Evolutionary conservation across 2,888 invertebrate genomes (phyloP).

Genomic region (Deladenus siricidicola): DNA sequence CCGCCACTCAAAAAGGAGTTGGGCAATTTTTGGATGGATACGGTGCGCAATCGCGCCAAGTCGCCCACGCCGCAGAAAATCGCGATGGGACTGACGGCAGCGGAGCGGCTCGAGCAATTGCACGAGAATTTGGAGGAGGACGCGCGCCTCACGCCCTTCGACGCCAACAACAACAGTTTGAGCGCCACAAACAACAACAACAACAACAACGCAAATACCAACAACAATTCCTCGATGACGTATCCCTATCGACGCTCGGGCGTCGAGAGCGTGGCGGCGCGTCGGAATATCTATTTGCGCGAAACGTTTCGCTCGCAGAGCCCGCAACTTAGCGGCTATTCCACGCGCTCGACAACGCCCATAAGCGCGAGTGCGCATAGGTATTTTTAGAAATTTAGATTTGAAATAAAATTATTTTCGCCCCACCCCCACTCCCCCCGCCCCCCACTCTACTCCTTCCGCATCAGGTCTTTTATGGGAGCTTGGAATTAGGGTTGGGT

Average conservation of each 20-base stretch:
- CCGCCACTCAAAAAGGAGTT: background rate
- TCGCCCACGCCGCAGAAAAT: constrained; percentile 35
- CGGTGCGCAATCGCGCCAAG: constrained; percentile 14
- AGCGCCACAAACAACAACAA: background rate
- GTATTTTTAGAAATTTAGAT: background rate
- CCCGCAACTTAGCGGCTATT: no score
- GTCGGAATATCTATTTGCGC: constrained; percentile 35
- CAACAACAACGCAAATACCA: constrained; percentile 2
- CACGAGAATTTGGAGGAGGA: constrained; percentile 38
- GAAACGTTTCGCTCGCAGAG: constrained; percentile 24
- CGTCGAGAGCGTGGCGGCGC: constrained; percentile 35
- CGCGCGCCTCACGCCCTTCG: background rate
- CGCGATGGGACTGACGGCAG: constrained; percentile 41
- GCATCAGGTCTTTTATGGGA: no score
- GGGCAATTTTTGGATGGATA: constrained; percentile 6
- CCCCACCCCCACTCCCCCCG: background rate
- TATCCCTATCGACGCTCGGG: constrained; percentile 29
- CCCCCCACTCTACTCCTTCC: no score
- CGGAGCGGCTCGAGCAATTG: constrained; percentile 47
- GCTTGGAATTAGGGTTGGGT: no score
- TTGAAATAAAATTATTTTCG: no score
- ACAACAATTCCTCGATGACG: background rate
- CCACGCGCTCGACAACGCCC: no score
- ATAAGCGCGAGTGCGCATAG: background rate
- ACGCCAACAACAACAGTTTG: background rate